These are phyloP conservation scores for Catharus minimus DNA, from an alignment of 2,113 vertebrate genomes.

Conservation along the genomic window DNA sequence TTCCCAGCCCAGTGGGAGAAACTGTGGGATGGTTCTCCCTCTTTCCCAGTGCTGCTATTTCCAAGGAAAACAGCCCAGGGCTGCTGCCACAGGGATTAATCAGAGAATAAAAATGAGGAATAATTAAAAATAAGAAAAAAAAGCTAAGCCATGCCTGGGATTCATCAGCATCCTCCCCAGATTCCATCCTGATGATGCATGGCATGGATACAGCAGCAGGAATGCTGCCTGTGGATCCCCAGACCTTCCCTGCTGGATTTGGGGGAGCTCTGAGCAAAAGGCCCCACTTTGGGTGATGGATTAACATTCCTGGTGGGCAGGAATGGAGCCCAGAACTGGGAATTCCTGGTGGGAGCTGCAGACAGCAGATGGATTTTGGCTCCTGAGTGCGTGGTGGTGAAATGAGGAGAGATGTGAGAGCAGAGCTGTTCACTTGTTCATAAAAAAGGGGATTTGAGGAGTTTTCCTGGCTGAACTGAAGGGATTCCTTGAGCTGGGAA, in stretches of 20 bases:
- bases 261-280: conserved; percentile 13
- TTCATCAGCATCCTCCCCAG: neutral
- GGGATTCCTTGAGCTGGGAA: neutral
- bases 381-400: rapidly evolving
- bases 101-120: neutral
- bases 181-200: neutral
- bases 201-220: neutral
- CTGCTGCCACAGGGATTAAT: neutral
- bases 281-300: neutral
- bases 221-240: neutral
- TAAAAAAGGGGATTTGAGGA: neutral
- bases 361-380: neutral
- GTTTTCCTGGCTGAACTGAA: neutral
- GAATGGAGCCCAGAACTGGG: neutral
- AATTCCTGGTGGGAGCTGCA: neutral
- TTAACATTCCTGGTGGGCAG: neutral
- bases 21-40: neutral
- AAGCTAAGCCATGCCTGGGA: neutral
- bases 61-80: neutral
- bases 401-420: neutral
- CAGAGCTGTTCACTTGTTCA: rapidly evolving
- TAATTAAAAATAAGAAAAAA: neutral
- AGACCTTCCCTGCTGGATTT: conserved; percentile 32
- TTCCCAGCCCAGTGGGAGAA: neutral
- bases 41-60: neutral